phyloP scores from a whole-genome alignment of 1,140 invertebrate genomes.

The Hylaeus anthracinus region DNA sequence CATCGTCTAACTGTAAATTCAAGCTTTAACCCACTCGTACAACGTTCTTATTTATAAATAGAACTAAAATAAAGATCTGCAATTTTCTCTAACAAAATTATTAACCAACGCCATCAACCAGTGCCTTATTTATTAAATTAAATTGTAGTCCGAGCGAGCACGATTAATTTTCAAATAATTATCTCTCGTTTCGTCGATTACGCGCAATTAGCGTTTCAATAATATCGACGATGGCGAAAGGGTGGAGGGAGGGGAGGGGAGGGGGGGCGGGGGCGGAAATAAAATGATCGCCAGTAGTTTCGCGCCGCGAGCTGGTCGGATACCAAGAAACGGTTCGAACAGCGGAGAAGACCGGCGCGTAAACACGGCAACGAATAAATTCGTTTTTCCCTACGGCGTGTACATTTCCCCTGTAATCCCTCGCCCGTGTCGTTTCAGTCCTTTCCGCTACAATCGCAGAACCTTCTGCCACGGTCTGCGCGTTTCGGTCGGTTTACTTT shows the following conservation, averaged over 20 bases:
- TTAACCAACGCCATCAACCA: no score
- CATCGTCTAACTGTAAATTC: no score
- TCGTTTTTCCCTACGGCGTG: neutral
- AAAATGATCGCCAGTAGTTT: neutral
- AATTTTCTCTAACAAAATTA: no score
- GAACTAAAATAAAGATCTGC: no score
- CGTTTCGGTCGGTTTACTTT: conserved; percentile 39
- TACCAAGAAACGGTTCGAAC: neutral
- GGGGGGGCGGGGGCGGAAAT: neutral
- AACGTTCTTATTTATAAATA: no score
- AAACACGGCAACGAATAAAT: neutral
- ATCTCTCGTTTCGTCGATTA: neutral
- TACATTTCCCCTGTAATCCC: neutral
- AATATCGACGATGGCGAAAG: neutral
- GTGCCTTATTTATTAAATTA: conserved; percentile 4
- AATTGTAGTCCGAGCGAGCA: neutral
- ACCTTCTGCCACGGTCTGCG: conserved; percentile 2
- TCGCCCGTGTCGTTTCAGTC: neutral
- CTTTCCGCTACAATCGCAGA: conserved; percentile 14
- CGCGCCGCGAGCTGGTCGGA: no score
- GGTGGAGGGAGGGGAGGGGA: no score
- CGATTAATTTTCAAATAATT: conserved; percentile 9
- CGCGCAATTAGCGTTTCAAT: neutral
- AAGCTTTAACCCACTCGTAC: no score
- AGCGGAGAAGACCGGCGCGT: neutral